Percentiles rank a stretch among this genome's conserved stretches.
These are phyloP conservation scores for Gephyroberyx darwinii DNA, from an alignment of 2,797 vertebrate genomes.

Conservation along the genomic window DNA sequence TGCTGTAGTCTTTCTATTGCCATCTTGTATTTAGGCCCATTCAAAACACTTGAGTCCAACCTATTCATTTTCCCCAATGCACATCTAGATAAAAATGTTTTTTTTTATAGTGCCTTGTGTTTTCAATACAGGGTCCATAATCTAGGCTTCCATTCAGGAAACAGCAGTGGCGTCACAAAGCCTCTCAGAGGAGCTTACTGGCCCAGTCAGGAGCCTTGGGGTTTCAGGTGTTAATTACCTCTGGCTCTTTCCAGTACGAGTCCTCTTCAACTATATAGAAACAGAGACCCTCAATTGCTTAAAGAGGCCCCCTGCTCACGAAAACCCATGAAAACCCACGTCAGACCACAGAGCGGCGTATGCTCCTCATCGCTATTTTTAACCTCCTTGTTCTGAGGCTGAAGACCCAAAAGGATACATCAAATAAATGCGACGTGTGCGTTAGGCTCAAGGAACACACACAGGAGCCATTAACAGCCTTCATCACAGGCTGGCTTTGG, in stretches of 20 bases:
- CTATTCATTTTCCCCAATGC: slow-evolving; percentile 37
- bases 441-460: slow-evolving; percentile 61
- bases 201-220: slow-evolving; percentile 39
- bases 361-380: slow-evolving; percentile 66
- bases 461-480: slow-evolving; percentile 70
- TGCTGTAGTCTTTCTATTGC: slow-evolving; percentile 12
- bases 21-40: slow-evolving; percentile 10
- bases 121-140: slow-evolving; percentile 46
- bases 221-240: slow-evolving; percentile 77
- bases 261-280: slow-evolving; percentile 71
- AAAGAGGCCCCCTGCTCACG: slow-evolving; percentile 50
- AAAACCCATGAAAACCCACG: too few relatives aligned
- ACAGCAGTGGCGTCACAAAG: slow-evolving; percentile 57
- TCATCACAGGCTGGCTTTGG: slow-evolving; percentile 67
- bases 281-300: slow-evolving; percentile 49
- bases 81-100: slow-evolving; percentile 12
- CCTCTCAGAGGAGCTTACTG: slow-evolving; percentile 50
- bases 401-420: slow-evolving; percentile 63
- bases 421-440: slow-evolving; percentile 56
- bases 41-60: slow-evolving; percentile 24
- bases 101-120: slow-evolving; percentile 29
- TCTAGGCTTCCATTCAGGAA: slow-evolving; percentile 61
- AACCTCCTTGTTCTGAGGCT: slow-evolving; percentile 59
- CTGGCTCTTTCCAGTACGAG: slow-evolving; percentile 55
- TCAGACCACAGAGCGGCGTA: slow-evolving; percentile 41